phyloP scores from a whole-genome alignment of 2,113 vertebrate genomes.

The Laticauda colubrina region DNA sequence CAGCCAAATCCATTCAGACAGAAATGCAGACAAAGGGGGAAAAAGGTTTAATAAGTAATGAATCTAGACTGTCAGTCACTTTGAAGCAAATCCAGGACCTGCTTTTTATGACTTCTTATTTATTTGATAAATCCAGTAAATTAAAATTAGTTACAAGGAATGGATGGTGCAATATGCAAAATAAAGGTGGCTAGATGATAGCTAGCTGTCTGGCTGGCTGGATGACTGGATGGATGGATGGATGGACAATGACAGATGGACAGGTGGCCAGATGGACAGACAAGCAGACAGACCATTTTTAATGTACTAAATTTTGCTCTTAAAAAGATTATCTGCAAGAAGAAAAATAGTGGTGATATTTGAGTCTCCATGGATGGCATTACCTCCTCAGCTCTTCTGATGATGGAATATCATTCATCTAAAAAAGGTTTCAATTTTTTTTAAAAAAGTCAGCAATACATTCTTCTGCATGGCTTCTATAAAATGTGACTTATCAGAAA shows the following conservation, averaged over 20 bases:
- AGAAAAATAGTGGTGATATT: not conserved
- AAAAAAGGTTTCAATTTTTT: not conserved
- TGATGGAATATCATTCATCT: not conserved
- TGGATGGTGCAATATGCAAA: not conserved
- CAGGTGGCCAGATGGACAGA: not conserved
- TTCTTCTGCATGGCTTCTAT: not conserved
- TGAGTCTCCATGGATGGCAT: not conserved
- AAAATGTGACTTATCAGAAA: not conserved
- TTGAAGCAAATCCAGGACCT: not conserved
- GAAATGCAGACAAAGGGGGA: not conserved
- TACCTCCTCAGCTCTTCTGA: not conserved
- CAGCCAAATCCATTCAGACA: not conserved
- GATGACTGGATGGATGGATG: no score
- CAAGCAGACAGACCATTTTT: no score
- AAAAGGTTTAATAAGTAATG: not conserved
- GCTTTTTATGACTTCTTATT: not conserved
- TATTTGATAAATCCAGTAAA: not conserved
- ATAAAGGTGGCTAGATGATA: not conserved
- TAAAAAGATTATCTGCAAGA: constrained; percentile 12
- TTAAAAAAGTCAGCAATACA: not conserved
- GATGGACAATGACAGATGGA: no score
- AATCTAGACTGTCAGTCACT: not conserved
- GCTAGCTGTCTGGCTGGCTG: no score
- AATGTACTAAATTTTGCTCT: not conserved
- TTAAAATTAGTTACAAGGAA: not conserved